Evolutionary conservation across 2,888 invertebrate genomes (phyloP), one percentile per base, ranked within the genome.

Genomic region (Timema podura): DNA sequence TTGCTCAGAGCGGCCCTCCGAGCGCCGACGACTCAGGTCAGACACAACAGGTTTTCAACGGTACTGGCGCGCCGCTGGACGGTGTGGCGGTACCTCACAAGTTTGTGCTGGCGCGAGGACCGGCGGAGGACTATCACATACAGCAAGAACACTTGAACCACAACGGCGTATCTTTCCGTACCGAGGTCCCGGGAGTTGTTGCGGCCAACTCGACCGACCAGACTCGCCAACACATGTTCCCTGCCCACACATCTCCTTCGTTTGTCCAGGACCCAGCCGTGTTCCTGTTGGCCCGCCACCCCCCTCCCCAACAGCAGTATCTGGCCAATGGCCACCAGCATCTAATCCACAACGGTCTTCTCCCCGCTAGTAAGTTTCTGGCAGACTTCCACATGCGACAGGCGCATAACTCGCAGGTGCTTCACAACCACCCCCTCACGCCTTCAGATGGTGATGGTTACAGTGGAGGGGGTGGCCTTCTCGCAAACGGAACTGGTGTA

Each of bases 281-380:
- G 48, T 67, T 67, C 13, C 10, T 67, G 49, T 10, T 67, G 49
- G 44, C 30, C 15, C 57, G 48, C 15, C 67, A 47, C n/a, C n/a
- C 47, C n/a, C 48, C 11, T 16, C 9, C n/a, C 8, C 68, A 68
- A 61, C 48, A 45, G 47, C 61, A 61, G 61, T 61, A 45, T 30
- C 61, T 61, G 11, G 61, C 61, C 9, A 30, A n/a, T 11, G 44
- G 57, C 7, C 15, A 16, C 16, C 67, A 65, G 16, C 69, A 68
- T 30, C n/a, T 65, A 47, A 64, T 70, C 46, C 47, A 70, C 5
- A 72, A 73, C 64, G 73, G 73, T 45, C 47, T 71, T 6, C 68
- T 65, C n/a, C 67, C 72, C 5, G 54, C 73, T 3, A 70, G 70
- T 59, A 73, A 73, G 64, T 71, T 73, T 46, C 69, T 73, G 49